Evolutionary conservation across 1,140 invertebrate genomes (phyloP).

Genomic region (Aphelinus atriplicis): DNA sequence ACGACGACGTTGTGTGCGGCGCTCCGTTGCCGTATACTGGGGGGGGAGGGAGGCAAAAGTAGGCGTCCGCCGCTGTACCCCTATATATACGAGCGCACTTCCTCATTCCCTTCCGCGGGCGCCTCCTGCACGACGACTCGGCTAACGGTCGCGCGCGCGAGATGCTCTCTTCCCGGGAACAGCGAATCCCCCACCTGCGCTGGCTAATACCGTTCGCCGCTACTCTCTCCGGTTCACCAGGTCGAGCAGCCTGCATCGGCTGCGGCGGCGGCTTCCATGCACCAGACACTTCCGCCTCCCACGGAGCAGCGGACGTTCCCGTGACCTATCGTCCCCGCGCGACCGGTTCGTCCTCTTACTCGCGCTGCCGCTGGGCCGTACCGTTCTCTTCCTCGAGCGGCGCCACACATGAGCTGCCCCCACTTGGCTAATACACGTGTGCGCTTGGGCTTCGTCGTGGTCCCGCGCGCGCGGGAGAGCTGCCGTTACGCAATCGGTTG

Average conservation of each 20-base stretch:
- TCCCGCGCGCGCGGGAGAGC: background rate
- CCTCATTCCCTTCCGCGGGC: conserved; percentile 22
- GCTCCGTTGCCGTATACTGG: no score
- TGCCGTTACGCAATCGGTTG: no score
- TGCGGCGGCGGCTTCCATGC: conserved; percentile 24
- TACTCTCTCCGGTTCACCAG: conserved; percentile 31
- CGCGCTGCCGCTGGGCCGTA: background rate
- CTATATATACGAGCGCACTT: background rate
- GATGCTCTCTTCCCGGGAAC: no score
- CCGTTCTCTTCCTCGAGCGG: background rate
- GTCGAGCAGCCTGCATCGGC: conserved; percentile 3
- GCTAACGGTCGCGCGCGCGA: conserved; percentile 17
- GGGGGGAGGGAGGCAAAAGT: no score
- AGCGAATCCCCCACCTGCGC: no score
- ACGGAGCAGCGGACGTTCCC: conserved; percentile 28
- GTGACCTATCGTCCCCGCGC: conserved; percentile 36
- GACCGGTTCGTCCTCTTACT: conserved; percentile 1
- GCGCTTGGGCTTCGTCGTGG: no score
- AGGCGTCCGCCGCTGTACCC: no score
- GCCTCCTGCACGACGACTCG: background rate
- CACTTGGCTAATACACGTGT: no score
- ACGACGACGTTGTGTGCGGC: no score
- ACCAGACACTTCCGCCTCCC: conserved; percentile 34
- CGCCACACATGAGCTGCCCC: background rate
- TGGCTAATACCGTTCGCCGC: background rate